Evolutionary conservation across 2,113 vertebrate species (phyloP), one percentile per base, ranked within the genome.

Genomic region (Zosterops hypoxanthus): DNA sequence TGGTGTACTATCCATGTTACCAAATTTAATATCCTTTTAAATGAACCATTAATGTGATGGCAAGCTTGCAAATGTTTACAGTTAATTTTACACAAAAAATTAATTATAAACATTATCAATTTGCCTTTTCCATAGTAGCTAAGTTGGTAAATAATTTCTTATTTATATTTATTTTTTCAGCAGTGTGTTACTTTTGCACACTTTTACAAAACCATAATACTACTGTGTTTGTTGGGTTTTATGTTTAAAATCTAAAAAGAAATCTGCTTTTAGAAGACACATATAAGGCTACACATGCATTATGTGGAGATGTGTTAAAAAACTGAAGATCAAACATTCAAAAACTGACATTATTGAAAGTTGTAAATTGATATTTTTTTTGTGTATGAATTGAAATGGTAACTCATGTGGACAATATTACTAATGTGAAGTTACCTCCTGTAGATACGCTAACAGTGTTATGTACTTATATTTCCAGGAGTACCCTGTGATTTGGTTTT

Each of bases 381-480:
- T 97, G 97, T 97, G 91, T 96, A 97, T 95, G 95, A 95, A 94
- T 86, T 82, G 64, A 87, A 82, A 73, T 72, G 97, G 95, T 98
- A 97, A 97, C 97, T 98, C 97, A 95, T 95, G 95, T 97, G 98
- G 97, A 98, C 90, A 95, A 96, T 96, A 80, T 85, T 95, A 90
- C 79, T 92, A 95, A 92, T 93, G 92, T 95, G 96, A 97, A 85
- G 96, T 98, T 98, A 98, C 98, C 97, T 95, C 97, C 92, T 98
- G 97, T 97, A 98, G 97, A 98, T 97, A 98, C 1, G 96, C 97
- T 98, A 95, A 98, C 98, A 98, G 98, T 98, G 98, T 98, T 98
- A 97, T 93, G 83, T 97, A 97, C 95, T 97, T 97, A 97, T 94
- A 97, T 98, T 97, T 98, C 94, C 96, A 96, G 97, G 95, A 97